Conservation (phyloP, 2,797 vertebrate genomes). For the Microcaecilia unicolor region DNA sequence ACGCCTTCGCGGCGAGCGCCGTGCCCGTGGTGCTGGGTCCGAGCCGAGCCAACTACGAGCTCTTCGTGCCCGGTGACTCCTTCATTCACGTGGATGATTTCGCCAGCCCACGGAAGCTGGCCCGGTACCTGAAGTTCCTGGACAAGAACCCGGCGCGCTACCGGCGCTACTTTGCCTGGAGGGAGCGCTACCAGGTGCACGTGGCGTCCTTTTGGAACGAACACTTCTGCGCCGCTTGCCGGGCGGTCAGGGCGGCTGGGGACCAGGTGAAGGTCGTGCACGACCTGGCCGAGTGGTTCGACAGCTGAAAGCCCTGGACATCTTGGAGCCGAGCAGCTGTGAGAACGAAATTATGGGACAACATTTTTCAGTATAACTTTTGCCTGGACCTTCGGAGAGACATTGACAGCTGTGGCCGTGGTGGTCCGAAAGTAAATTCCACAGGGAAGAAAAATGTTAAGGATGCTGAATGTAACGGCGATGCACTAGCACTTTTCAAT, state of each 20-base stretch:
- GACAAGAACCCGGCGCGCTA: conserved; percentile 53
- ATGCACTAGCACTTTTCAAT: too few species aligned
- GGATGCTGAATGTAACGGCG: too few species aligned
- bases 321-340: too few species aligned
- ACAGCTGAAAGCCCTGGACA: conserved; percentile 42
- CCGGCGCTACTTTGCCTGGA: conserved; percentile 75
- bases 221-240: conserved; percentile 75
- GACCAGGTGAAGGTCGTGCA: conserved; percentile 31
- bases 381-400: too few species aligned
- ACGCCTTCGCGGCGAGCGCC: conserved; percentile 66
- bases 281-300: conserved; percentile 57
- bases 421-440: too few species aligned
- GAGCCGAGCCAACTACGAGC: conserved; percentile 75
- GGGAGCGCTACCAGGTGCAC: conserved; percentile 56
- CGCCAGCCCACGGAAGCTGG: conserved; percentile 57
- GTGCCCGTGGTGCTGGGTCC: conserved; percentile 86
- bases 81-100: conserved; percentile 93
- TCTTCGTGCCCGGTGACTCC: conserved; percentile 72
- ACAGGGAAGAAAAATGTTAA: too few species aligned
- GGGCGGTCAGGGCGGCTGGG: conserved; percentile 23
- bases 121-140: conserved; percentile 71
- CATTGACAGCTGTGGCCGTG: too few species aligned
- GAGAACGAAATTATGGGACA: too few species aligned
- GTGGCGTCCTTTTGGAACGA: conserved; percentile 71
- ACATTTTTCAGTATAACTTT: too few species aligned